A percentile compares a stretch with the other conserved stretches of the same genome.
These are phyloP conservation scores for Stenodema calcarata DNA, from an alignment of 2,888 invertebrate genomes.

Conservation along the genomic window DNA sequence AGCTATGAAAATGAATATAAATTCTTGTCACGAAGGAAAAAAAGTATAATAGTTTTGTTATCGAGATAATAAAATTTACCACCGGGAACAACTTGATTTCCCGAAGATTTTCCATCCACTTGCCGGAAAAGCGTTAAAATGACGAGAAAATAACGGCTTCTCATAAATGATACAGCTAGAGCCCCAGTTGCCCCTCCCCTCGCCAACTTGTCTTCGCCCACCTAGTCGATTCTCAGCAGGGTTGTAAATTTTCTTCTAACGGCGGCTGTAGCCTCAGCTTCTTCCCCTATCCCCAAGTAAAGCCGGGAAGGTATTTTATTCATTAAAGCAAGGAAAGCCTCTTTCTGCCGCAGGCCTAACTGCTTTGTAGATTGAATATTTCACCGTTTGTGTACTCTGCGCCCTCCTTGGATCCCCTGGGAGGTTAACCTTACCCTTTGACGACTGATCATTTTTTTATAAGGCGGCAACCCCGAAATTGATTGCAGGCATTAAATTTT, in stretches of 20 bases:
- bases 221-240: neutral
- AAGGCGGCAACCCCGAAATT: neutral
- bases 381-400: constrained; percentile 15
- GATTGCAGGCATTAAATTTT: neutral
- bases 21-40: no score
- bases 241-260: constrained; percentile 18
- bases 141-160: neutral
- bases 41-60: neutral
- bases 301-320: constrained; percentile 26
- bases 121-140: neutral
- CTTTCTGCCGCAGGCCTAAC: constrained; percentile 39
- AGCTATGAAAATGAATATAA: no score
- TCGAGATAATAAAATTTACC: neutral
- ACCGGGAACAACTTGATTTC: neutral
- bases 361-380: constrained; percentile 41
- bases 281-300: neutral
- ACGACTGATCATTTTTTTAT: neutral
- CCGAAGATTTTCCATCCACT: neutral
- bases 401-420: neutral
- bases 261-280: neutral
- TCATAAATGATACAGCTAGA: neutral
- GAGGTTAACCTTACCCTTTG: neutral
- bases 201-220: neutral
- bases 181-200: neutral
- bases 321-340: constrained; percentile 35